These are phyloP conservation scores for Parazoanthus swiftii DNA, from an alignment of 92 coral and sea anemone genomes.

Conservation along the genomic window DNA sequence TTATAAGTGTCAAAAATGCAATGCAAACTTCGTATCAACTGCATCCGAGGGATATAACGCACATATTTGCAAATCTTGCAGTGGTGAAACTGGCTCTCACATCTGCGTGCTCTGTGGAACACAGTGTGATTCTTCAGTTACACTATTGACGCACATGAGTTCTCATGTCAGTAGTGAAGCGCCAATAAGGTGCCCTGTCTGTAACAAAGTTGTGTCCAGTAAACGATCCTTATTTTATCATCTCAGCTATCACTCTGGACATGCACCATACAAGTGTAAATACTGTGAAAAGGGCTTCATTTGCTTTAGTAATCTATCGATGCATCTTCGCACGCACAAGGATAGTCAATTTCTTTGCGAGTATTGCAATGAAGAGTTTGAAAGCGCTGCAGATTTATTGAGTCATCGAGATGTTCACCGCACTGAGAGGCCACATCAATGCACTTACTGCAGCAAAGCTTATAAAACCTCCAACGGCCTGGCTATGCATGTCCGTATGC, in stretches of 20 bases:
- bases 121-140: not conserved
- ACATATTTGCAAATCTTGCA: not conserved
- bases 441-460: constrained; percentile 1
- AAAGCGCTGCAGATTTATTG: not conserved
- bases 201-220: not conserved
- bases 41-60: not conserved
- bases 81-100: not conserved
- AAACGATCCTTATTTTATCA: not conserved
- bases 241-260: not conserved
- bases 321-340: constrained; percentile 5
- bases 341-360: not conserved
- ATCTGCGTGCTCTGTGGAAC: not conserved
- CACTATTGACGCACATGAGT: not conserved
- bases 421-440: constrained; percentile 6
- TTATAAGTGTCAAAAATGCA: not conserved
- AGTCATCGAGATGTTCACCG: constrained; percentile 1
- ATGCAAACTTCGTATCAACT: not conserved
- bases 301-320: not conserved
- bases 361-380: constrained; percentile 13
- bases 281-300: not conserved
- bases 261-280: constrained; percentile 5
- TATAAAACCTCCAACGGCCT: not conserved
- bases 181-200: not conserved
- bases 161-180: not conserved
- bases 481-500: constrained; percentile 5